These are phyloP conservation scores for Pelobates fuscus DNA, from an alignment of 2,113 vertebrate species.

Conservation along the genomic window DNA sequence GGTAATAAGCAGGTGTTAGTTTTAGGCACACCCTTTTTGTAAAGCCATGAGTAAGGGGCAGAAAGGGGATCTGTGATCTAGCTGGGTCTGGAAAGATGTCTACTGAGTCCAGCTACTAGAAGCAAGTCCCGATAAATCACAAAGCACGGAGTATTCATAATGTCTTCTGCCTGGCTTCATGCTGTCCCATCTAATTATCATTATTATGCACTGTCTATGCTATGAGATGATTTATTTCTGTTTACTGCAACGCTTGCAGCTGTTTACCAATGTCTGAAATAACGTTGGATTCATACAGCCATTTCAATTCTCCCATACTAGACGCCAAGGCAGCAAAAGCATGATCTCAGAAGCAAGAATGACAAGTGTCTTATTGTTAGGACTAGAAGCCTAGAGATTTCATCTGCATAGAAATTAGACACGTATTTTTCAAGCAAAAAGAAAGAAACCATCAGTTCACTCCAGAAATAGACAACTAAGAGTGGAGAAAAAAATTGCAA, in stretches of 20 bases:
- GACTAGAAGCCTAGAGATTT: not conserved
- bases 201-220: not conserved
- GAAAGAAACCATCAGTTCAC: not conserved
- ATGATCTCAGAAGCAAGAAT: not conserved
- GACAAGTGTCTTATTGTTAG: not conserved
- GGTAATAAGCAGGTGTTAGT: no score
- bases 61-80: not conserved
- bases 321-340: not conserved
- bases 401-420: not conserved
- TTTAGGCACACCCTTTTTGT: no score
- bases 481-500: no score
- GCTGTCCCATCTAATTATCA: conserved; percentile 9
- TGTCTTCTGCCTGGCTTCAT: not conserved
- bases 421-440: not conserved
- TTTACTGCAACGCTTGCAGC: not conserved
- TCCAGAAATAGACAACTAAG: no score
- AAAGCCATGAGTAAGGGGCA: not conserved
- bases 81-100: not conserved
- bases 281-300: not conserved
- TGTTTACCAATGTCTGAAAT: not conserved
- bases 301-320: not conserved
- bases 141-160: not conserved
- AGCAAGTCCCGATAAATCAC: not conserved
- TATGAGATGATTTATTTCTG: not conserved
- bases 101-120: not conserved